Evolutionary conservation across 2,113 vertebrate genomes (phyloP).

Genomic region (Microcebus murinus): DNA sequence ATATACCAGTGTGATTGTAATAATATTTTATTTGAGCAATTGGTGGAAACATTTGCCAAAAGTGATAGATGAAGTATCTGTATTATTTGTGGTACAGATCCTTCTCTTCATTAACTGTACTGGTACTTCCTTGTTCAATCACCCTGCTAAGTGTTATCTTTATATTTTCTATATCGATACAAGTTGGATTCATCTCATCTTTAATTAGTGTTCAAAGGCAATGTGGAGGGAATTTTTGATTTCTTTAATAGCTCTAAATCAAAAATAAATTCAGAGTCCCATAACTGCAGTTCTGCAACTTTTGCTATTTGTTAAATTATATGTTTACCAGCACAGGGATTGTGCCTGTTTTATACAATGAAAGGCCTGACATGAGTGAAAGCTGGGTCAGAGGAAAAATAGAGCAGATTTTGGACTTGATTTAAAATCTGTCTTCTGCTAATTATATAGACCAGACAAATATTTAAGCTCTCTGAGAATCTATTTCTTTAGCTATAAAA

Average conservation of each 20-base stretch:
- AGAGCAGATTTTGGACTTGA: not conserved
- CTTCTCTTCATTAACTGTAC: not conserved
- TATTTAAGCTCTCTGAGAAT: not conserved
- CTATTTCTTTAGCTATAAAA: not conserved
- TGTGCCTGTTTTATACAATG: not conserved
- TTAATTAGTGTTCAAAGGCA: not conserved
- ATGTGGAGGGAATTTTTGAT: not conserved
- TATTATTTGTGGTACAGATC: not conserved
- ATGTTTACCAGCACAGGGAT: not conserved
- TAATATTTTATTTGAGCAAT: not conserved
- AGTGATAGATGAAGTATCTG: not conserved
- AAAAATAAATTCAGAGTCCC: not conserved
- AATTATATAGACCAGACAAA: not conserved
- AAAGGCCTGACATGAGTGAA: not conserved
- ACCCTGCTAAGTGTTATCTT: not conserved
- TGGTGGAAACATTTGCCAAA: not conserved
- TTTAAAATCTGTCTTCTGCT: not conserved
- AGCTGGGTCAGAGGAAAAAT: not conserved
- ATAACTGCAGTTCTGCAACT: not conserved
- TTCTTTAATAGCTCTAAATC: not conserved
- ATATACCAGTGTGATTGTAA: not conserved
- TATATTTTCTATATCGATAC: not conserved
- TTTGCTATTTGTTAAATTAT: not conserved
- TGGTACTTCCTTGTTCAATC: not conserved
- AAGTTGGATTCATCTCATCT: not conserved